phyloP scores from a whole-genome alignment of 2,113 vertebrate species.

The Erpornis zantholeuca region DNA sequence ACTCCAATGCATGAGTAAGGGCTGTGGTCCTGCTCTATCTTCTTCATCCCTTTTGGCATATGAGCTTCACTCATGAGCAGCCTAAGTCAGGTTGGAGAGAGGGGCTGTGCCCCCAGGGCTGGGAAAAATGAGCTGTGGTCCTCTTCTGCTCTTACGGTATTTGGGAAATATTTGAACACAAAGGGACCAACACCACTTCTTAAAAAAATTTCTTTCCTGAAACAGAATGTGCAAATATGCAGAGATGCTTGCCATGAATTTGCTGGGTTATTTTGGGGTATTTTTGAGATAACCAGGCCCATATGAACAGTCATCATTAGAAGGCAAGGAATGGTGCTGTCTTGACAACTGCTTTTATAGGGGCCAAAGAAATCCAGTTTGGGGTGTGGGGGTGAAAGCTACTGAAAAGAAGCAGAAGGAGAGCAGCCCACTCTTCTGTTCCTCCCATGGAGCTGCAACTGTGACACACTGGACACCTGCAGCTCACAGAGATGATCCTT shows the following conservation, averaged over 20 bases:
- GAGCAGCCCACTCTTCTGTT: background rate
- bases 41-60: background rate
- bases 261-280: background rate
- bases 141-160: background rate
- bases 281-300: background rate
- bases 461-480: background rate
- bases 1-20: background rate
- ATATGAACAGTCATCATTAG: background rate
- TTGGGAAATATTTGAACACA: background rate
- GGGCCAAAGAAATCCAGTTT: background rate
- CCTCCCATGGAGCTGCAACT: background rate
- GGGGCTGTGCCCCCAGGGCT: background rate
- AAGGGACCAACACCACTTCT: background rate
- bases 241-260: background rate
- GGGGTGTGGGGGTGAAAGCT: background rate
- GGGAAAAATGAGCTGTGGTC: background rate
- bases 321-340: background rate
- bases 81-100: background rate
- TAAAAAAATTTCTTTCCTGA: background rate
- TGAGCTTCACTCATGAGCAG: background rate
- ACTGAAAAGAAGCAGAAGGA: background rate
- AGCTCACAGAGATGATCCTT: background rate
- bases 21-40: background rate
- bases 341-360: background rate
- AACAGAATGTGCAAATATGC: background rate